phyloP scores from a whole-genome alignment of 2,113 vertebrate species.

The Harpagus bidentatus region DNA sequence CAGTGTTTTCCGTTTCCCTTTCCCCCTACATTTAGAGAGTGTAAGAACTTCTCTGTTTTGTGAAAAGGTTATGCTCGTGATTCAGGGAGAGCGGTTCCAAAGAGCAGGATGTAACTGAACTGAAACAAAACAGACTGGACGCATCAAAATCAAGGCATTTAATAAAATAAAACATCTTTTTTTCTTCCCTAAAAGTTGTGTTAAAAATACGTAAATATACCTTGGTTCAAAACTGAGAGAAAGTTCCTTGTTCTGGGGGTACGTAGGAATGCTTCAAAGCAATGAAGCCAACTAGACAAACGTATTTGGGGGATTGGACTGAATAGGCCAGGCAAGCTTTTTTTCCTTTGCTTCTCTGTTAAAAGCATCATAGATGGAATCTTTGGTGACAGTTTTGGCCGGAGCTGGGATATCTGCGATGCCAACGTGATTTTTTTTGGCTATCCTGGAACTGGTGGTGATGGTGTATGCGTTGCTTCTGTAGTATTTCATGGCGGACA shows the following conservation, averaged over 20 bases:
- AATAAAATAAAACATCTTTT: slow-evolving; percentile 58
- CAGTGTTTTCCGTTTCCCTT: too few relatives aligned
- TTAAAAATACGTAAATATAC: slow-evolving; percentile 8
- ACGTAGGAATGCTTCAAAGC: neutral
- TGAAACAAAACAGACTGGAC: neutral
- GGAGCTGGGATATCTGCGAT: slow-evolving; percentile 82
- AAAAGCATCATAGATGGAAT: slow-evolving; percentile 85
- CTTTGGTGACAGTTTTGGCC: slow-evolving; percentile 79
- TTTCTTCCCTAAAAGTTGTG: neutral
- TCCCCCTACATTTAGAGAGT: too few relatives aligned
- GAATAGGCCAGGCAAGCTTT: slow-evolving; percentile 92
- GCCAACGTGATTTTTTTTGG: slow-evolving; percentile 93
- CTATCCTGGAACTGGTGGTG: slow-evolving; percentile 90
- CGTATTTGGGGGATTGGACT: slow-evolving; percentile 87
- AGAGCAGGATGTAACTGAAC: neutral
- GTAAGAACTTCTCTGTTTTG: too few relatives aligned
- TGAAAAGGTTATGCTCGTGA: too few relatives aligned
- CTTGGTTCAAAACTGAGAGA: neutral
- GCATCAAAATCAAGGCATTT: slow-evolving; percentile 30
- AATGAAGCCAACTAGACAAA: slow-evolving; percentile 78
- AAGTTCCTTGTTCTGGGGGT: neutral
- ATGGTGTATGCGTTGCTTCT: slow-evolving; percentile 95
- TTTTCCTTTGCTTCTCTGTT: slow-evolving; percentile 88
- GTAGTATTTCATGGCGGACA: slow-evolving; percentile 97
- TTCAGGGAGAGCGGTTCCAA: neutral